Evolutionary conservation across 2,113 vertebrate species (phyloP), one percentile per base, ranked within the genome.

Genomic region (Odontesthes bonariensis): DNA sequence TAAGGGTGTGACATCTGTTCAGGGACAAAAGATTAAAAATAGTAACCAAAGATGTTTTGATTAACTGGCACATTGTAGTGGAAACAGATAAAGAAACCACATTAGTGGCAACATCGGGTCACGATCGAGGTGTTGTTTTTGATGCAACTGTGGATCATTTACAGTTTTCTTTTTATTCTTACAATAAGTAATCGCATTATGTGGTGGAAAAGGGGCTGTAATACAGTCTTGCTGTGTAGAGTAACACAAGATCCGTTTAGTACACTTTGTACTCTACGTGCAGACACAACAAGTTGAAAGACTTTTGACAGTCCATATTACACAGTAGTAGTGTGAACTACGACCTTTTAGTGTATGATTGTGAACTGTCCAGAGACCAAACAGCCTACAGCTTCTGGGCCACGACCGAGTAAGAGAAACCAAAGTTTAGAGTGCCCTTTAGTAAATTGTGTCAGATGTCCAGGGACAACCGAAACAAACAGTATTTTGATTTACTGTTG

Each of bases 1-100:
- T 71, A 69, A 57, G 35, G 69, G 46, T 59, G 61, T 59, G 75
- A 52, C 68, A 78, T 53, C 61, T 71, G 44, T 44, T 69, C 59
- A 64, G 67, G 17, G 27, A 58, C 55, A 32, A 65, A 11, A 44
- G 3, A 38, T 19, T 4, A 40, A 27, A 32, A 31, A 38, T 22
- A 51, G 20, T 51, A 42, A 67, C 47, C 55, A 52, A 31, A 75
- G 8, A 49, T n/a, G 44, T 51, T 0, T 35, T 62, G 14, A 72
- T 0, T 72, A 62, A 31, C 11, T 31, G 61, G 32, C 16, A 74
- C 20, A 62, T 53, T 53, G 27, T 27, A 27, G 27, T 27, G 27
- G 27, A 27, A 27, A 2, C 27, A 27, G 27, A 22, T 19, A 33
- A 58, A 35, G 31, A 33, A 19, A 35, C 17, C 55, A 13, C 12